Evolutionary conservation across 2,797 vertebrate genomes (phyloP).

Genomic region (Macrochelys suwanniensis): DNA sequence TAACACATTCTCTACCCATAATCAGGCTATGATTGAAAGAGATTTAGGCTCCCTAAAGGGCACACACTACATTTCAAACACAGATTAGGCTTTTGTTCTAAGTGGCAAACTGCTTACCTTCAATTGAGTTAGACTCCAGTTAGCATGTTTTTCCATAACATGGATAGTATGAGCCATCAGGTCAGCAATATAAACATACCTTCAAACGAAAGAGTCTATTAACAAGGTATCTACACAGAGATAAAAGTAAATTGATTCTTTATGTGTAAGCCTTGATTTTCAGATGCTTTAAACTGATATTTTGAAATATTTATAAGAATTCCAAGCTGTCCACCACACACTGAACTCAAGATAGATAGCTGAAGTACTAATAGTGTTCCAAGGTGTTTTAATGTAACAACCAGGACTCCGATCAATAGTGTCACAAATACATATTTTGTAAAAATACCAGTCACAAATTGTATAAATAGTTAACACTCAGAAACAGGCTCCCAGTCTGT

Average conservation of each 20-base stretch:
- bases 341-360: neutral
- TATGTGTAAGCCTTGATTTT: neutral
- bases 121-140: conserved; percentile 81
- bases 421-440: accelerated
- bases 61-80: neutral
- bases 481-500: neutral
- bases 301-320: neutral
- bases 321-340: neutral
- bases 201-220: conserved; percentile 67
- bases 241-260: neutral
- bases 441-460: neutral
- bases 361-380: neutral
- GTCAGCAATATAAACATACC: conserved; percentile 85
- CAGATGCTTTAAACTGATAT: neutral
- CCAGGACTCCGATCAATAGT: accelerated
- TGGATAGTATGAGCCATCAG: conserved; percentile 70
- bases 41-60: neutral
- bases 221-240: neutral
- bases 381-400: neutral
- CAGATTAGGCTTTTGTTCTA: neutral
- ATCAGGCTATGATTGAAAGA: neutral
- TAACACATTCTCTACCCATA: neutral
- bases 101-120: conserved; percentile 78
- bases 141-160: conserved; percentile 81
- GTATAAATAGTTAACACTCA: neutral